Conservation (phyloP, 2,113 vertebrate species). For the Muntiacus reevesi region DNA sequence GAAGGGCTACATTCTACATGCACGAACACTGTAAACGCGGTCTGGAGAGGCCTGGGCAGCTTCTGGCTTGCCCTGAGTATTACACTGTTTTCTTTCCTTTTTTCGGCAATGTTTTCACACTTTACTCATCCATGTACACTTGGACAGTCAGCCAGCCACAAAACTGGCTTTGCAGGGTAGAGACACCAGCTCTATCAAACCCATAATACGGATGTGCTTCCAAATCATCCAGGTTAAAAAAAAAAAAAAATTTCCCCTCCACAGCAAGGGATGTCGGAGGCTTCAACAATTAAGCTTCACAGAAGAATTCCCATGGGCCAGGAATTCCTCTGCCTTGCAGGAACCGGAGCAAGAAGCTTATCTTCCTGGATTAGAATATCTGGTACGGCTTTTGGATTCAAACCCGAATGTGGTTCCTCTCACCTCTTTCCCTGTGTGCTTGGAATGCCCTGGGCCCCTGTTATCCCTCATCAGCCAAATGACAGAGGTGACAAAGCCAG, state of each 20-base stretch:
- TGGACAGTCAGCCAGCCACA: conserved; percentile 72
- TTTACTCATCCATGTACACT: conserved; percentile 73
- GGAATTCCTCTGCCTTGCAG: neutral
- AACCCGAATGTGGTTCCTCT: conserved; percentile 54
- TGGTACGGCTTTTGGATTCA: conserved; percentile 73
- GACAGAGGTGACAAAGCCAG: conserved; percentile 39
- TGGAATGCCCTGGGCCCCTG: neutral
- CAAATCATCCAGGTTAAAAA: conserved; percentile 49
- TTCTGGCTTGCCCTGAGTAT: conserved; percentile 69
- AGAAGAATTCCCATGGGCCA: neutral
- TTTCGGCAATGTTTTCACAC: conserved; percentile 63
- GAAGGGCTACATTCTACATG: conserved; percentile 72
- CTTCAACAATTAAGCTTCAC: neutral
- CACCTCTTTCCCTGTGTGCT: neutral
- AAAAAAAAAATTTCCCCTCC: neutral
- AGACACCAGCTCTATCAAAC: conserved; percentile 66
- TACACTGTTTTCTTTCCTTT: conserved; percentile 50
- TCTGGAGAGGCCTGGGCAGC: conserved; percentile 70
- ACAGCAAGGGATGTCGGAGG: conserved; percentile 48
- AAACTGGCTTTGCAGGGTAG: conserved; percentile 62
- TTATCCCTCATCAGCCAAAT: conserved; percentile 20
- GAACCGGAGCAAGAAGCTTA: neutral
- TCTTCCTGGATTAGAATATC: conserved; percentile 55
- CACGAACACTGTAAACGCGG: conserved; percentile 79
- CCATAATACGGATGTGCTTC: conserved; percentile 60